Evolutionary conservation across 2,113 vertebrate species (phyloP).

Genomic region (Rhabdomys dilectus): DNA sequence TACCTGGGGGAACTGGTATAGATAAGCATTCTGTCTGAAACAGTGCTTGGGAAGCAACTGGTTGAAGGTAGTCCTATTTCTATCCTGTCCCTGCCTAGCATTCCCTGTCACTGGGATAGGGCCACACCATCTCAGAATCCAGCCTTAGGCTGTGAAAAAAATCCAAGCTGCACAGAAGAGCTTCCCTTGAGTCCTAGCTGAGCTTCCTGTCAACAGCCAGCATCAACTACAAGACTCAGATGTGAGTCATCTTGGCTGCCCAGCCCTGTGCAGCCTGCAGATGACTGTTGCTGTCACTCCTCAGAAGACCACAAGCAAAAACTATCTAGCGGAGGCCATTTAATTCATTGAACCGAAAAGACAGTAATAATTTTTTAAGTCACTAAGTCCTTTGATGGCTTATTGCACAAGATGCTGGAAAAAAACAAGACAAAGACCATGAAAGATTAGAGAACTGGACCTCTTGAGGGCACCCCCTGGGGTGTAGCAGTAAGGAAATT

Average conservation of each 20-base stretch:
- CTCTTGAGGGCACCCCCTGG: neutral
- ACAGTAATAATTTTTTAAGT: neutral
- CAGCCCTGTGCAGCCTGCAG: neutral
- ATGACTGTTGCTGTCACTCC: neutral
- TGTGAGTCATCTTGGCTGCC: neutral
- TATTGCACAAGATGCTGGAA: conserved; percentile 12
- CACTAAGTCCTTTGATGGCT: neutral
- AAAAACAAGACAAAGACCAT: conserved; percentile 13
- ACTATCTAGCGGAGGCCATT: neutral
- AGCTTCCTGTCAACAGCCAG: neutral
- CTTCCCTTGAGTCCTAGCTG: neutral
- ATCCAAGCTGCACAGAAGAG: neutral
- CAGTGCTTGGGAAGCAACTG: neutral
- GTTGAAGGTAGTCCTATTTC: neutral
- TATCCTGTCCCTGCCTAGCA: neutral
- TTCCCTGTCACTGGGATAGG: neutral
- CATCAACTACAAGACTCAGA: neutral
- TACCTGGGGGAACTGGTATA: neutral
- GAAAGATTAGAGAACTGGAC: neutral
- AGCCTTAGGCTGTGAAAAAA: neutral
- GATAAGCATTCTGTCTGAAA: neutral
- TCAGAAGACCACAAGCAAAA: neutral
- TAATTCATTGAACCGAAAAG: neutral
- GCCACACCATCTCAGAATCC: neutral
- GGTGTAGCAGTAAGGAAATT: neutral